Evolutionary conservation across 2,888 invertebrate species (phyloP).

Genomic region (Acholoe squamosa): DNA sequence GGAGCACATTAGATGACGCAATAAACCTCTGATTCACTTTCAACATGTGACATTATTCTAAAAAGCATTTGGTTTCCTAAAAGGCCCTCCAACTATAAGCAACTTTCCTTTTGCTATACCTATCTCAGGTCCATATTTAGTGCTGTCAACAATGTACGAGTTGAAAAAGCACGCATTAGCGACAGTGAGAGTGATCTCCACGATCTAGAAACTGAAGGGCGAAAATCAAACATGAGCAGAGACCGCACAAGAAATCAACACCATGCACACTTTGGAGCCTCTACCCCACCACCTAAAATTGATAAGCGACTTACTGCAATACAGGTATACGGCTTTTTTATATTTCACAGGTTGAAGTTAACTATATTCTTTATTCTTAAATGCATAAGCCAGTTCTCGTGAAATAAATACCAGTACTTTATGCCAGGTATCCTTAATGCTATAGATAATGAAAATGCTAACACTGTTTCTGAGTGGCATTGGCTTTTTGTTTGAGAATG

Average conservation of each 20-base stretch:
- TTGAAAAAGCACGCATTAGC: constrained; percentile 74
- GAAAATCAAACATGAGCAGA: constrained; percentile 18
- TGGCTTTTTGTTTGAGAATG: not conserved
- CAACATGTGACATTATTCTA: not conserved
- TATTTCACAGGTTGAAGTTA: too few relatives aligned
- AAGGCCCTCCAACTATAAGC: too few relatives aligned
- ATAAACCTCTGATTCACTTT: not conserved
- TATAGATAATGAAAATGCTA: constrained; percentile 13
- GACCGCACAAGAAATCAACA: constrained; percentile 68
- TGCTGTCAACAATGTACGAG: constrained; percentile 78
- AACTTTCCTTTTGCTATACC: not conserved
- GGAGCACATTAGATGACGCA: too few relatives aligned
- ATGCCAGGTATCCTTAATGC: not conserved
- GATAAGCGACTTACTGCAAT: constrained; percentile 80
- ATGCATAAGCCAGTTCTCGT: too few relatives aligned
- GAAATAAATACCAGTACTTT: too few relatives aligned
- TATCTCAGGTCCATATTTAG: constrained; percentile 79
- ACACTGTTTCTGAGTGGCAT: not conserved
- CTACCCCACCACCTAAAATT: constrained; percentile 76
- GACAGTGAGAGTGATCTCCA: constrained; percentile 60
- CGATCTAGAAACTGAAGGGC: constrained; percentile 36
- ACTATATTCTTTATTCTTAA: too few relatives aligned
- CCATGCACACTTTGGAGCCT: constrained; percentile 71
- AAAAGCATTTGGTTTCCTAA: too few relatives aligned
- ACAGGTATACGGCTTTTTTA: constrained; percentile 75